phyloP scores from a whole-genome alignment of 2,888 invertebrate genomes.

The Habroteleia sp. region DNA sequence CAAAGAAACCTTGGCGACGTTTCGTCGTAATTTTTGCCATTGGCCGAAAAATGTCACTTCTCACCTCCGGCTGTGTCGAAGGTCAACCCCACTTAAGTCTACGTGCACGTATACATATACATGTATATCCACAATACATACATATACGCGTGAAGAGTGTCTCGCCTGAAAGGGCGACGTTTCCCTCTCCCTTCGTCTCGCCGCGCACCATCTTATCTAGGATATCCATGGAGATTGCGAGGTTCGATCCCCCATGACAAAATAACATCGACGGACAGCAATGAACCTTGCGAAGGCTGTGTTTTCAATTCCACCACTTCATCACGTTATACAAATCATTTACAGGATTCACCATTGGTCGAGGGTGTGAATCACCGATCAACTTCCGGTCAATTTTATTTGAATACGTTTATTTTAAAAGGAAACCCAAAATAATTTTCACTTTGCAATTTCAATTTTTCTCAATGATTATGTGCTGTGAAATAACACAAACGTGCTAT shows the following conservation, averaged over 20 bases:
- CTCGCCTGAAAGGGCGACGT: constrained; percentile 44
- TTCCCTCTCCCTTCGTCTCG: constrained; percentile 9
- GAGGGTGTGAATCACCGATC: no score
- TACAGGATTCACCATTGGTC: not conserved
- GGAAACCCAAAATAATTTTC: no score
- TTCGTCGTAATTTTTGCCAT: constrained; percentile 22
- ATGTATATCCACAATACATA: no score
- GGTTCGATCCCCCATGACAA: constrained; percentile 48
- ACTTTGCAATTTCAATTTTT: no score
- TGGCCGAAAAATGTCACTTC: constrained; percentile 58
- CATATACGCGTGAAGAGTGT: constrained; percentile 36
- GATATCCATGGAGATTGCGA: constrained; percentile 61
- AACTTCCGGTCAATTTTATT: no score
- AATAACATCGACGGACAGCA: constrained; percentile 41
- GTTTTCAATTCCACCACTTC: constrained; percentile 46
- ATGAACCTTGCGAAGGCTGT: constrained; percentile 44
- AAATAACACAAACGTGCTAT: no score
- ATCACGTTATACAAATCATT: constrained; percentile 45
- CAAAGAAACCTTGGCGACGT: constrained; percentile 6
- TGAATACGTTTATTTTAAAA: no score
- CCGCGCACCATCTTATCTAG: constrained; percentile 56
- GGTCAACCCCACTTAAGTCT: constrained; percentile 20
- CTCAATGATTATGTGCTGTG: no score
- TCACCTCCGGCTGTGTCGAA: constrained; percentile 51
- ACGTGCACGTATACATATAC: constrained; percentile 1